Percentiles rank a stretch among this genome's conserved stretches.
phyloP scores from a whole-genome alignment of 2,797 vertebrate genomes.

The Leptoclinus maculatus region DNA sequence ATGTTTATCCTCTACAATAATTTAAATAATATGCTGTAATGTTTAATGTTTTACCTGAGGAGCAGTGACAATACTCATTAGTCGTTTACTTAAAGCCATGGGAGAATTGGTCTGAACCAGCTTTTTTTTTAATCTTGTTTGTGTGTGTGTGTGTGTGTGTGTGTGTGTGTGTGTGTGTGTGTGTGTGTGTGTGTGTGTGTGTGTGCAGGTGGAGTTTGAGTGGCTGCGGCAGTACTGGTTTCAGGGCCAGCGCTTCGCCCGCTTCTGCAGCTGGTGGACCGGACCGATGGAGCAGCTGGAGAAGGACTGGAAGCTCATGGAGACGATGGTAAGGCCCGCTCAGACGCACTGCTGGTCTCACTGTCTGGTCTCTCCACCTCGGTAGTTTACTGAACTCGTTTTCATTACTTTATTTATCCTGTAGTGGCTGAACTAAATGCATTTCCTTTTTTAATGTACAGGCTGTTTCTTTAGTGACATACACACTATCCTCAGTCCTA shows the following conservation, averaged over 20 bases:
- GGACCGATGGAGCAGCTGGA: conserved; percentile 92
- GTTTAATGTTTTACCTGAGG: not conserved
- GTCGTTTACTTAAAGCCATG: not conserved
- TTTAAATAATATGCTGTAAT: not conserved
- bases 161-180: not conserved
- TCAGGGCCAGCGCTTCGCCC: conserved; percentile 92
- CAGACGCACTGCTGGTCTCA: conserved; percentile 1
- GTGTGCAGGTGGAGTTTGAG: conserved; percentile 93
- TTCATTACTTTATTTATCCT: not conserved
- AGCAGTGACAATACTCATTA: not conserved
- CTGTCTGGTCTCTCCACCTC: not conserved
- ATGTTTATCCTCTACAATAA: not conserved
- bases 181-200: conserved; percentile 33
- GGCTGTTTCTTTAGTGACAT: not conserved
- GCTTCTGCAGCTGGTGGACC: conserved; percentile 95
- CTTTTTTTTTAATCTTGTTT: not conserved
- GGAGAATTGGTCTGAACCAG: not conserved
- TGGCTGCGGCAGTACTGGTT: conserved; percentile 99
- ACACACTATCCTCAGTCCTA: not conserved
- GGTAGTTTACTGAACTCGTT: not conserved
- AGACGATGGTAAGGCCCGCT: conserved; percentile 88
- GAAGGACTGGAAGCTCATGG: conserved; percentile 94
- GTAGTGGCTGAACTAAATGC: not conserved
- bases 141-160: not conserved
- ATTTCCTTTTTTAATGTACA: not conserved